phyloP scores from a whole-genome alignment of 1,140 invertebrate genomes.

The Drosophila watanabei region DNA sequence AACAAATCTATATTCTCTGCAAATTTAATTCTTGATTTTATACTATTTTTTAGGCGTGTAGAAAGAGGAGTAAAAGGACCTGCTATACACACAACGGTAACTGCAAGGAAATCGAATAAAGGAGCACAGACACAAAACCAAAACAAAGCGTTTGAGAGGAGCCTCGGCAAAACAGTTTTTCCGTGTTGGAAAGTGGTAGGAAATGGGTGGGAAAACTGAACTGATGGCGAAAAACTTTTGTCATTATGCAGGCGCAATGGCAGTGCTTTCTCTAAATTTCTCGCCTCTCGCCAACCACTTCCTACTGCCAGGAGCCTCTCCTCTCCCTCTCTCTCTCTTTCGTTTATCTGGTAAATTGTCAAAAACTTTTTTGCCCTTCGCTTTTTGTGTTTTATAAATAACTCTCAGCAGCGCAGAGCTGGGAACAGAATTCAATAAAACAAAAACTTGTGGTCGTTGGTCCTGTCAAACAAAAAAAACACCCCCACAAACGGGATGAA shows the following conservation, averaged over 20 bases:
- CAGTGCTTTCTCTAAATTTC: conserved; percentile 22
- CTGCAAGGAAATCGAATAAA: conserved; percentile 60
- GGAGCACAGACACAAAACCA: conserved; percentile 25
- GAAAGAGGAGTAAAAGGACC: neutral
- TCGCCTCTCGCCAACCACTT: conserved; percentile 5
- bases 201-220: conserved; percentile 10
- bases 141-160: conserved; percentile 18
- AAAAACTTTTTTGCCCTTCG: conserved; percentile 37
- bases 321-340: neutral
- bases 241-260: conserved; percentile 55
- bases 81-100: conserved; percentile 44
- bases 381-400: conserved; percentile 33
- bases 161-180: conserved; percentile 12
- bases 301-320: neutral
- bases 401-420: conserved; percentile 32
- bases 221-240: conserved; percentile 40
- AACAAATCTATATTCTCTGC: neutral
- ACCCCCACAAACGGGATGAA: neutral
- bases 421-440: conserved; percentile 57
- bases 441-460: conserved; percentile 31
- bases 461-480: conserved; percentile 13
- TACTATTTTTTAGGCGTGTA: neutral
- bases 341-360: conserved; percentile 42
- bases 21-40: too few relatives aligned
- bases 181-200: neutral